Evolutionary conservation across 2,113 vertebrate genomes (phyloP).

Genomic region (Todiramphus chloris): DNA sequence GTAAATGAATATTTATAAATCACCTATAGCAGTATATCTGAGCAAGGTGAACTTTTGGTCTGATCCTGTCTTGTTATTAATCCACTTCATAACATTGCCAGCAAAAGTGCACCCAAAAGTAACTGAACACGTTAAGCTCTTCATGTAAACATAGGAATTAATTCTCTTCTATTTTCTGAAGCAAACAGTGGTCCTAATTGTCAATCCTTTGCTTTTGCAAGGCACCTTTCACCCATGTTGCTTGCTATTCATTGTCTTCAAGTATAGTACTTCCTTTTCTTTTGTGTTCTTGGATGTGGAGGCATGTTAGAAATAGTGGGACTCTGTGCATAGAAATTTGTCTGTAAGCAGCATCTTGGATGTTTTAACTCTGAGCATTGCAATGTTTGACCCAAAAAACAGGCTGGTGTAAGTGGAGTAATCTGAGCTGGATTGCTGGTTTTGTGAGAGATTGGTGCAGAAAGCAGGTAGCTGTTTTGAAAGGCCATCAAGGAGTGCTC

Average conservation of each 20-base stretch:
- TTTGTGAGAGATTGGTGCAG: background rate
- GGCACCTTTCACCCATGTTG: background rate
- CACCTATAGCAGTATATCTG: background rate
- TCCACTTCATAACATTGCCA: background rate
- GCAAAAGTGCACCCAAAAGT: background rate
- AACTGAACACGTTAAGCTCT: background rate
- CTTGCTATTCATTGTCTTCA: background rate
- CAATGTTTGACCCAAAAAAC: background rate
- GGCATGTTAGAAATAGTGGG: background rate
- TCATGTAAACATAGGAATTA: background rate
- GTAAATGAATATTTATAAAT: background rate
- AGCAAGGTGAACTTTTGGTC: background rate
- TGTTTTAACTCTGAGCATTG: background rate
- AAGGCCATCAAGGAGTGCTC: background rate
- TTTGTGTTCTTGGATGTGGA: background rate
- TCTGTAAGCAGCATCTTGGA: background rate
- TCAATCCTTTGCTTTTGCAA: background rate
- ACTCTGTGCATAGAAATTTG: background rate
- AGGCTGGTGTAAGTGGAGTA: background rate
- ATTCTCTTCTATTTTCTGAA: background rate
- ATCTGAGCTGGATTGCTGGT: background rate
- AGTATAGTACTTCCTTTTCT: background rate
- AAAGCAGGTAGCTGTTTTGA: background rate
- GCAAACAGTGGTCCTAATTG: background rate
- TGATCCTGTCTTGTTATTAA: background rate